phyloP scores from a whole-genome alignment of 2,888 invertebrate species.

The Ethmia dodecea region DNA sequence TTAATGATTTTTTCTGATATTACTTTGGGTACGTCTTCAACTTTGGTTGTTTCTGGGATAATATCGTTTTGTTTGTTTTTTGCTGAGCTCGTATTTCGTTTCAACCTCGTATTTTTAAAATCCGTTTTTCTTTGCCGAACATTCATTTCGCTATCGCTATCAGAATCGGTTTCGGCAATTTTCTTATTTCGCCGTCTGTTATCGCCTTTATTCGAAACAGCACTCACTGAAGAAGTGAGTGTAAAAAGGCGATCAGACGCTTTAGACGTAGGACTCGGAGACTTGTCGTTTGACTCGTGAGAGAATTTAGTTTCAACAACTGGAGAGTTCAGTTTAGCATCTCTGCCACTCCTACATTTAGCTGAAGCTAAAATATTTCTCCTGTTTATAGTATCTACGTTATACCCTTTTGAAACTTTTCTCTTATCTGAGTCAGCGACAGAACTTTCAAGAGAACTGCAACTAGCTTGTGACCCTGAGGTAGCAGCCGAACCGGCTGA shows the following conservation, averaged over 20 bases:
- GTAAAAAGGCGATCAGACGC: slow-evolving; percentile 74
- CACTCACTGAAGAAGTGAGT: slow-evolving; percentile 73
- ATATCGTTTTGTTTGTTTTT: slow-evolving; percentile 56
- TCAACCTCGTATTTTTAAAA: slow-evolving; percentile 64
- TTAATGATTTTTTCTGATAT: slow-evolving; percentile 55
- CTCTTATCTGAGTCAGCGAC: slow-evolving; percentile 80
- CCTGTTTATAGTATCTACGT: slow-evolving; percentile 89
- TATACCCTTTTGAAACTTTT: slow-evolving; percentile 86
- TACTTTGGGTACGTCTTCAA: slow-evolving; percentile 48
- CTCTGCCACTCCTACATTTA: slow-evolving; percentile 89
- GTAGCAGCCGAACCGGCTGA: slow-evolving; percentile 85
- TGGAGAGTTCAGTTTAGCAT: slow-evolving; percentile 83
- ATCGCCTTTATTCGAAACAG: slow-evolving; percentile 70
- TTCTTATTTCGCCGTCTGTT: slow-evolving; percentile 67
- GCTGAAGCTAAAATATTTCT: slow-evolving; percentile 93
- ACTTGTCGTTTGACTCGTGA: slow-evolving; percentile 74
- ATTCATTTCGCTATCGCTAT: slow-evolving; percentile 57
- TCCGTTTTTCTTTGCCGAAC: slow-evolving; percentile 65
- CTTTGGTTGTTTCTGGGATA: slow-evolving; percentile 42
- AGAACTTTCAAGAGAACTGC: slow-evolving; percentile 80
- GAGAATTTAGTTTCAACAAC: slow-evolving; percentile 84
- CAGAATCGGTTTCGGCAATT: slow-evolving; percentile 63
- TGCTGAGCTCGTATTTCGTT: slow-evolving; percentile 58
- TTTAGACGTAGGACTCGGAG: slow-evolving; percentile 68
- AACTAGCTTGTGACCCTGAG: slow-evolving; percentile 85